Conservation (phyloP, 2,888 invertebrate genomes). For the Daptonema setosum region DNA sequence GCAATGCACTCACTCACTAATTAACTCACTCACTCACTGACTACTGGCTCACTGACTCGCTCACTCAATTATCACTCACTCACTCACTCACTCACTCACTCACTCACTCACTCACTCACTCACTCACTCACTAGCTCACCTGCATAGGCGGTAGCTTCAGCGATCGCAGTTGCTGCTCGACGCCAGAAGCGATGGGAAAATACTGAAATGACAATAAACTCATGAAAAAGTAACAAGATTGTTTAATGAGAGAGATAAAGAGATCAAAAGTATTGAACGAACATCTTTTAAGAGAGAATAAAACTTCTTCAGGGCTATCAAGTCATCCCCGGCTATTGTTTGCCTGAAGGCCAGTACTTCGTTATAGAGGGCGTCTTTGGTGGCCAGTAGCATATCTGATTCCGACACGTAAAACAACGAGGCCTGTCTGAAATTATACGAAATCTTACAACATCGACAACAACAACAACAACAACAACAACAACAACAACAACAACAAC, state of each 20-base stretch:
- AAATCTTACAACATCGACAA: not conserved
- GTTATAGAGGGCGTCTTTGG: conserved; percentile 20
- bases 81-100: no score
- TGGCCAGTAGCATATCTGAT: conserved; percentile 23
- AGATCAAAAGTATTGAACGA: not conserved
- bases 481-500: not conserved
- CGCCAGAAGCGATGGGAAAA: not conserved
- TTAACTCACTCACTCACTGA: no score
- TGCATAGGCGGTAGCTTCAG: not conserved
- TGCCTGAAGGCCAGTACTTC: conserved; percentile 13
- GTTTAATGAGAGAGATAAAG: no score
- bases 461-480: not conserved
- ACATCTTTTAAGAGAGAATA: not conserved
- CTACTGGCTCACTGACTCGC: no score
- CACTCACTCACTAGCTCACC: not conserved
- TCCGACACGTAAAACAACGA: conserved; percentile 20
- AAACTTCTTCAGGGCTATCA: not conserved
- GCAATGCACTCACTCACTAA: no score
- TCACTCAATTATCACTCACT: no score
- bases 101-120: no score
- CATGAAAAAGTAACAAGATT: no score
- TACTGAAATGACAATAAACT: no score
- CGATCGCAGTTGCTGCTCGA: not conserved
- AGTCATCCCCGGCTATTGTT: not conserved
- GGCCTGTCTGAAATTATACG: conserved; percentile 13